Evolutionary conservation across 2,113 vertebrate species (phyloP).

Genomic region (Syngnathoides biaculeatus): DNA sequence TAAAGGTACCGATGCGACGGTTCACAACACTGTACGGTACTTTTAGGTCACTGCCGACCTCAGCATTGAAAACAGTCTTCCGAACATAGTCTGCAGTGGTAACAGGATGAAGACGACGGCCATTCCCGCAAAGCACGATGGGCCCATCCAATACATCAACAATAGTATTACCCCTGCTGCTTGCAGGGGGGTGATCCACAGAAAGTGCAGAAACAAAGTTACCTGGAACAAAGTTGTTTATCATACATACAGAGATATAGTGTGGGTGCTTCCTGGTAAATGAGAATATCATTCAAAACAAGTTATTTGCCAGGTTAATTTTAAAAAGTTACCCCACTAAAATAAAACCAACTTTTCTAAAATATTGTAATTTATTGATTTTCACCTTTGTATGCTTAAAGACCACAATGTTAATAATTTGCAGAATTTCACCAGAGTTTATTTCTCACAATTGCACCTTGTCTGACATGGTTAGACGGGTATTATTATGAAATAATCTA

Average conservation of each 20-base stretch:
- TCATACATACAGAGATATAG: too few relatives aligned
- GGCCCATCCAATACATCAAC: constrained; percentile 84
- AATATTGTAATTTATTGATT: too few relatives aligned
- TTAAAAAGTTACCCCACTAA: not conserved
- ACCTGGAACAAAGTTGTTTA: constrained; percentile 74
- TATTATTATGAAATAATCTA: too few relatives aligned
- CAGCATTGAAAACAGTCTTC: constrained; percentile 81
- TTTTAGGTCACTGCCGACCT: constrained; percentile 70
- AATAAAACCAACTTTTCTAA: too few relatives aligned
- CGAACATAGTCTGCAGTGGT: constrained; percentile 83
- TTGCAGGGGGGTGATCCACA: constrained; percentile 88
- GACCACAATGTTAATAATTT: too few relatives aligned
- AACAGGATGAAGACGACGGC: constrained; percentile 81
- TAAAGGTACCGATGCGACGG: not conserved
- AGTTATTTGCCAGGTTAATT: not conserved
- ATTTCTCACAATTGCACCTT: too few relatives aligned
- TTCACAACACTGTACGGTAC: not conserved
- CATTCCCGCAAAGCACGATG: constrained; percentile 87
- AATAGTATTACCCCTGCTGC: constrained; percentile 76
- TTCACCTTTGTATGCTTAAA: too few relatives aligned
- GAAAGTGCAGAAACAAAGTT: constrained; percentile 87
- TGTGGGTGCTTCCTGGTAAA: too few relatives aligned
- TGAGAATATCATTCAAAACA: too few relatives aligned
- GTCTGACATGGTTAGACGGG: too few relatives aligned
- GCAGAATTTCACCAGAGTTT: too few relatives aligned